Evolutionary conservation across 1,140 invertebrate species (phyloP).

Genomic region (Lordiphosa collinella): DNA sequence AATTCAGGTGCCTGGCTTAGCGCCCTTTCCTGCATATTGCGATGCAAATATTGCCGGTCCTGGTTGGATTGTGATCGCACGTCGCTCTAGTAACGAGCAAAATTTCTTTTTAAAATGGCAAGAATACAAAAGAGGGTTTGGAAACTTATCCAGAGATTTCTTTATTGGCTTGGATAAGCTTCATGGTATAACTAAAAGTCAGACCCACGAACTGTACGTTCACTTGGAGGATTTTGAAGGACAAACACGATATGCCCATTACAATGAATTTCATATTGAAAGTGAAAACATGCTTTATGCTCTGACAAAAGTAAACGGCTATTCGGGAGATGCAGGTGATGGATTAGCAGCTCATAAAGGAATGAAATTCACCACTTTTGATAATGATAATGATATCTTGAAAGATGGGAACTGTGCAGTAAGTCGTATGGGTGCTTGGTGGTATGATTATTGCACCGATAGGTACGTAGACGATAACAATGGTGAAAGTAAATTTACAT

Average conservation of each 20-base stretch:
- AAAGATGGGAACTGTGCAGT: neutral
- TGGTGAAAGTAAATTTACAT: too few relatives aligned
- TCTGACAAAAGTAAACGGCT: neutral
- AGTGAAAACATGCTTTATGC: slow-evolving; percentile 1
- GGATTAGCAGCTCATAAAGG: neutral
- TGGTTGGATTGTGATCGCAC: slow-evolving; percentile 6
- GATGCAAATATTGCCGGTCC: neutral
- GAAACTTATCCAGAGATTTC: neutral
- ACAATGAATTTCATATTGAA: neutral
- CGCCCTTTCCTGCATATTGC: neutral
- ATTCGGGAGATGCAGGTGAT: neutral
- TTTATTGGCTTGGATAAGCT: slow-evolving; percentile 7
- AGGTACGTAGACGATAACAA: neutral
- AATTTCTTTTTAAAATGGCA: neutral
- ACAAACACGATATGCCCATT: neutral
- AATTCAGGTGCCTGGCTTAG: too few relatives aligned
- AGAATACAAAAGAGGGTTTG: neutral
- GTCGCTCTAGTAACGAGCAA: neutral
- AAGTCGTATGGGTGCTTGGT: neutral
- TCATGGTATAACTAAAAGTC: slow-evolving; percentile 1
- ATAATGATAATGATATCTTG: neutral
- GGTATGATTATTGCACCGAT: neutral
- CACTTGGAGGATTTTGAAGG: slow-evolving; percentile 2
- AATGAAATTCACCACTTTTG: slow-evolving; percentile 3
- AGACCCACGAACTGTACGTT: slow-evolving; percentile 1